phyloP scores from a whole-genome alignment of 2,797 vertebrate species.

The Philypnodon macrostomus region DNA sequence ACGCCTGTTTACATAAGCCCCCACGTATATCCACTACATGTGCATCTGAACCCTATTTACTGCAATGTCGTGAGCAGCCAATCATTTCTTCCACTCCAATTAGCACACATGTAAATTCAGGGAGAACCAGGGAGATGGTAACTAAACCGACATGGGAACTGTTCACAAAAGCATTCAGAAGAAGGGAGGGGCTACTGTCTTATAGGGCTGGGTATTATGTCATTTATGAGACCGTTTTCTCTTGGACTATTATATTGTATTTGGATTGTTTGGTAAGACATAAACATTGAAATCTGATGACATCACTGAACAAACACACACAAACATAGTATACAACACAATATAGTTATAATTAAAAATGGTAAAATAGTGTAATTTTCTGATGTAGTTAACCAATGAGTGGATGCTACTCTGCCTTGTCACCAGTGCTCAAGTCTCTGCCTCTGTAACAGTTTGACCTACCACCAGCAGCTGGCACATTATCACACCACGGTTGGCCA shows the following conservation, averaged over 20 bases:
- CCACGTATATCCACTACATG: conserved; percentile 4
- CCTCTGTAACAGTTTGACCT: conserved; percentile 23
- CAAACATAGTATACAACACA: no score
- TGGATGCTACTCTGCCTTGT: conserved; percentile 21
- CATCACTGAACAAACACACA: no score
- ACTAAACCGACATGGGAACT: conserved; percentile 55
- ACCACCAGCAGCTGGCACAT: conserved; percentile 69
- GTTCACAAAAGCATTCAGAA: conserved; percentile 15
- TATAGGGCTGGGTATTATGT: no score
- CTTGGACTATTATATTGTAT: no score
- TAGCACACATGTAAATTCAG: conserved; percentile 96
- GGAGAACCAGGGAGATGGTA: conserved; percentile 66
- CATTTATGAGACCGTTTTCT: no score
- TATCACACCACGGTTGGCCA: conserved; percentile 75
- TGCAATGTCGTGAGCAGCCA: conserved; percentile 93
- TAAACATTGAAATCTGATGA: no score
- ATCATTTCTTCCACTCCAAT: conserved; percentile 99
- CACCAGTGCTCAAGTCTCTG: conserved; percentile 13
- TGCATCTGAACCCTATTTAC: conserved; percentile 90
- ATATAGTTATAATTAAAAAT: no score
- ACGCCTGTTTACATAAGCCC: conserved; percentile 14
- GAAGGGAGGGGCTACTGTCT: conserved; percentile 29
- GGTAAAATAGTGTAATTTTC: no score
- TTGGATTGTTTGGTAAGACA: no score
- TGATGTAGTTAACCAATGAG: conserved; percentile 41